Evolutionary conservation across 2,113 vertebrate genomes (phyloP), one percentile per base, ranked within the genome.

Genomic region (Tragelaphus strepsiceros): DNA sequence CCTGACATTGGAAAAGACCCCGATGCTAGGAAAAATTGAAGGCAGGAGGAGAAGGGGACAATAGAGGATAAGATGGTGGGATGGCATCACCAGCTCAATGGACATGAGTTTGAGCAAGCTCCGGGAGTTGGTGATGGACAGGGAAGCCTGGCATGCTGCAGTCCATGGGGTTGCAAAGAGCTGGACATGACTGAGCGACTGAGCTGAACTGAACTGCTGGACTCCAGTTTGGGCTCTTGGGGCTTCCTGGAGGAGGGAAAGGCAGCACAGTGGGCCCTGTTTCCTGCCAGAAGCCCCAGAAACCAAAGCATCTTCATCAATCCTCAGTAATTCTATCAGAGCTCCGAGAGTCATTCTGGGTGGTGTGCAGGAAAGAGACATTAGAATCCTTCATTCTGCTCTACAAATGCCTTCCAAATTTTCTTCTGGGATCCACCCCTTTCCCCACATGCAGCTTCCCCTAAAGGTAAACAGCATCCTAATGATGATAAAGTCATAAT

Each of bases 191-290:
- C 67, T 71, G n/a, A 71, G 2, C 1, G 2, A 39, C n/a, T 71
- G 9, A 71, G n/a, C n/a, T 21, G n/a, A 71, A 71, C 2, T 71
- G n/a, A 71, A 39, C 17, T 14, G 32, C 26, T 53, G 32, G 24
- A 46, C 10, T 49, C 51, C 16, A 43, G 59, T 32, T n/a, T 39
- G n/a, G 39, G 32, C 35, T 71, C 46, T 77, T 74, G 53, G 17
- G 1, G 21, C 59, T 24, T 6, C 30, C 4, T 1, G 14, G 80
- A 35, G 39, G 30, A 94, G 32, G 21, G 22, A 14, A 35, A 71
- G 54, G 51, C 39, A 12, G 3, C 24, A 15, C 26, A 2, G 1
- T 0, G 14, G n/a, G 2, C 14, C 19, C 53, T 2, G 7, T 22
- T 58, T 21, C 26, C 43, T n/a, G 59, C 58, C 35, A 30, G n/a